Conservation (phyloP, 2,797 vertebrate species). For the Dallia pectoralis region DNA sequence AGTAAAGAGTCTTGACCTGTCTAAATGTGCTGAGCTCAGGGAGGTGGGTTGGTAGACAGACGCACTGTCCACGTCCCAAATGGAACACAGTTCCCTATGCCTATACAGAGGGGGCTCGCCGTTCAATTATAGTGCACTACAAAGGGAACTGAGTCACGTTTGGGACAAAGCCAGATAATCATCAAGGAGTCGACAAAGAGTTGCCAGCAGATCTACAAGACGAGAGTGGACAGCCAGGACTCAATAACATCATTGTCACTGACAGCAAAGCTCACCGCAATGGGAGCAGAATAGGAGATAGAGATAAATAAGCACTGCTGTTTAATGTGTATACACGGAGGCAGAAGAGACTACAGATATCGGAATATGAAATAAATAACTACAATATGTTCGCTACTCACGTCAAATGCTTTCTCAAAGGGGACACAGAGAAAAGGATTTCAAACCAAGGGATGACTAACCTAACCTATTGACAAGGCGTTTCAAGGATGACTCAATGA, state of each 20-base stretch:
- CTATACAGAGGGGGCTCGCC: neutral
- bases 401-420: neutral
- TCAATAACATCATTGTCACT: conserved; percentile 14
- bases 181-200: neutral
- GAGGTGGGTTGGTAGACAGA: neutral
- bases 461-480: neutral
- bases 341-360: neutral
- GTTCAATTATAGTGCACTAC: neutral
- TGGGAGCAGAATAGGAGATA: neutral
- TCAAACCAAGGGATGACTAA: neutral
- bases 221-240: neutral
- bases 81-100: neutral
- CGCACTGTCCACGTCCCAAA: neutral
- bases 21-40: neutral
- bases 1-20: conserved; percentile 1
- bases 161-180: neutral
- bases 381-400: neutral
- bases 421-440: neutral
- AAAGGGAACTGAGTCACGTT: neutral
- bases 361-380: neutral
- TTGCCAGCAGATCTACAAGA: neutral
- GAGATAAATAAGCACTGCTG: neutral
- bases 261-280: neutral
- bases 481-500: neutral
- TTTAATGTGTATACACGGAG: neutral